Evolutionary conservation across 2,888 invertebrate genomes (phyloP).

Genomic region (Drosophila rellima): DNA sequence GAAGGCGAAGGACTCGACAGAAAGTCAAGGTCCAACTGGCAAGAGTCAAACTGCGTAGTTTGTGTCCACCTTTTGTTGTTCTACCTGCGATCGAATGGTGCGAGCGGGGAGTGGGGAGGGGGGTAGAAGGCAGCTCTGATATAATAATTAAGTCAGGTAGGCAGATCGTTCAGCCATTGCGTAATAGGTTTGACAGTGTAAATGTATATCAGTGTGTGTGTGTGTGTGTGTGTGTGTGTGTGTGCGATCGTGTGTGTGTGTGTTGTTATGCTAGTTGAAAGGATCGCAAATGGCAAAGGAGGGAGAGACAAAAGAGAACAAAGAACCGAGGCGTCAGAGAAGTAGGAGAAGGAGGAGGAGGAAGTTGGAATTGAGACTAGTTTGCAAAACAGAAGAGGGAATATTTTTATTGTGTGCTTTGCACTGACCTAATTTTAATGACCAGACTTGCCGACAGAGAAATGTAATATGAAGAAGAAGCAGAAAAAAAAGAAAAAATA

Average conservation of each 20-base stretch:
- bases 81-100: slow-evolving; percentile 52
- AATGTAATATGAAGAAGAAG: slow-evolving; percentile 6
- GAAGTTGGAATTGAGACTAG: slow-evolving; percentile 60
- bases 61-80: slow-evolving; percentile 44
- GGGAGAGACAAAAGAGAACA: slow-evolving; percentile 22
- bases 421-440: slow-evolving; percentile 76
- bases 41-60: slow-evolving; percentile 71
- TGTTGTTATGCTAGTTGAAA: slow-evolving; percentile 68
- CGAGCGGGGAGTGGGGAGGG: slow-evolving; percentile 2
- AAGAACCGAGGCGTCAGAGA: slow-evolving; percentile 34
- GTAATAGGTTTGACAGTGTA: slow-evolving; percentile 66
- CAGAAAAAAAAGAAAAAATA: background rate
- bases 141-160: slow-evolving; percentile 82
- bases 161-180: slow-evolving; percentile 73
- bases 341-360: slow-evolving; percentile 11
- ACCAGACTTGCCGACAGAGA: slow-evolving; percentile 49
- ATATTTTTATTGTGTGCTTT: slow-evolving; percentile 48
- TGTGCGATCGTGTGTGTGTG: slow-evolving; percentile 10
- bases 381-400: slow-evolving; percentile 30
- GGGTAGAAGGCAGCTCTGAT: slow-evolving; percentile 51
- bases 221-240: slow-evolving; percentile 23
- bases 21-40: slow-evolving; percentile 62
- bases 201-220: slow-evolving; percentile 21
- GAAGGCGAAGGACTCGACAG: slow-evolving; percentile 38
- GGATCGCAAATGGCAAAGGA: slow-evolving; percentile 49